Percentiles rank a stretch among this genome's conserved stretches.
Conservation (phyloP, 2,113 vertebrate genomes). For the Prunella himalayana region DNA sequence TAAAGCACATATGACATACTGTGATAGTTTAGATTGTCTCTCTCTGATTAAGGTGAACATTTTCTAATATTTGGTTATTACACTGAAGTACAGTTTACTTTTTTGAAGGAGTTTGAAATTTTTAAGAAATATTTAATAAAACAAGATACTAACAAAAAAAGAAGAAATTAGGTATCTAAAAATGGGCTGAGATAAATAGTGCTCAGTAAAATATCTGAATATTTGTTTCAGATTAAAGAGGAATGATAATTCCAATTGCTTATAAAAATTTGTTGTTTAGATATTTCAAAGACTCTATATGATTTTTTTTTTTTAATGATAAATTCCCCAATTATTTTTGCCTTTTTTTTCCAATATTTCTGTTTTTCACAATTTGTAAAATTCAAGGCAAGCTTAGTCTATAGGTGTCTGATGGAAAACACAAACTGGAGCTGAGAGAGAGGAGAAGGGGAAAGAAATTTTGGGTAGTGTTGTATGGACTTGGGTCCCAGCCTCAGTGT, state of each 20-base stretch:
- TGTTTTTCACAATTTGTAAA: not conserved
- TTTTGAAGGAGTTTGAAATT: not conserved
- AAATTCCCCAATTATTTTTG: not conserved
- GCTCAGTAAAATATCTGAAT: not conserved
- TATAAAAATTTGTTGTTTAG: not conserved
- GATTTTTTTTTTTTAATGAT: not conserved
- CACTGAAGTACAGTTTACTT: not conserved
- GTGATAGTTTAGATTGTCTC: not conserved
- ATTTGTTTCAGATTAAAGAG: not conserved
- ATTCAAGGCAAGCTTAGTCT: not conserved
- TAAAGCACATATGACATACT: not conserved
- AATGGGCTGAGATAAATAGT: not conserved
- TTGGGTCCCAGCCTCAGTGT: not conserved
- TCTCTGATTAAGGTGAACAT: not conserved
- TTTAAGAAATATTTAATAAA: not conserved
- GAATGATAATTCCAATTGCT: fast-evolving
- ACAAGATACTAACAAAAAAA: not conserved
- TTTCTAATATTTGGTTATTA: not conserved
- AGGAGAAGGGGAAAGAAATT: not conserved
- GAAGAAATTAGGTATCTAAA: not conserved
- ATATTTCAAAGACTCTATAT: not conserved
- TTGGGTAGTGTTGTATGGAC: fast-evolving
- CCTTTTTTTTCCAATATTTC: not conserved
- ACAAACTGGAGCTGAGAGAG: not conserved
- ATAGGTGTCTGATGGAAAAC: not conserved